Conservation (phyloP, 2,113 vertebrate species). For the Acinonyx jubatus region DNA sequence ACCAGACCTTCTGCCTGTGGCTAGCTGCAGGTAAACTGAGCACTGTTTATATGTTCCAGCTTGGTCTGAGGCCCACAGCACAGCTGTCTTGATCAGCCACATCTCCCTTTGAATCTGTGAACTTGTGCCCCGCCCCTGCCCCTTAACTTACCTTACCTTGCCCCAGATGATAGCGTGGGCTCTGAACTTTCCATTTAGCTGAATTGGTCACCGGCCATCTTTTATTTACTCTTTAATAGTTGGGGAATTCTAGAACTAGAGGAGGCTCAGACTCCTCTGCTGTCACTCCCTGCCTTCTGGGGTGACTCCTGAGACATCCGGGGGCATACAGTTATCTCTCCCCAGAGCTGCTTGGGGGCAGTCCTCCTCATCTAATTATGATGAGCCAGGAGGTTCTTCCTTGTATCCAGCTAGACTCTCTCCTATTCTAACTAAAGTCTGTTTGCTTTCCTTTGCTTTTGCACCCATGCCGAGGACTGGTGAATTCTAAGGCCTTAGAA, state of each 20-base stretch:
- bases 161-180: neutral
- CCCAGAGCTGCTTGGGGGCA: neutral
- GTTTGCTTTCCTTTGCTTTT: constrained; percentile 13
- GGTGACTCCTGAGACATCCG: neutral
- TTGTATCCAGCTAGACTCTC: constrained; percentile 15
- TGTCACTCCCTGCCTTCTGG: neutral
- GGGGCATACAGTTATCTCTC: neutral
- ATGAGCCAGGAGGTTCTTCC: neutral
- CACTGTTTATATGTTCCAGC: constrained; percentile 47
- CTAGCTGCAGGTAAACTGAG: constrained; percentile 65
- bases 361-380: neutral
- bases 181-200: constrained; percentile 10
- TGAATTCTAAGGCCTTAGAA: neutral
- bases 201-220: neutral
- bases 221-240: neutral
- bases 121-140: no score
- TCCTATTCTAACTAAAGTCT: neutral
- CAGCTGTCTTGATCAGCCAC: constrained; percentile 23
- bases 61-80: neutral
- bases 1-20: constrained; percentile 54
- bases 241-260: neutral
- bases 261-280: neutral
- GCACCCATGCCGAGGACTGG: neutral
- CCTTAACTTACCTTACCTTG: neutral
- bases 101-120: neutral